Conservation (phyloP, 2,797 vertebrate genomes). For the Lindbergichthys nudifrons region DNA sequence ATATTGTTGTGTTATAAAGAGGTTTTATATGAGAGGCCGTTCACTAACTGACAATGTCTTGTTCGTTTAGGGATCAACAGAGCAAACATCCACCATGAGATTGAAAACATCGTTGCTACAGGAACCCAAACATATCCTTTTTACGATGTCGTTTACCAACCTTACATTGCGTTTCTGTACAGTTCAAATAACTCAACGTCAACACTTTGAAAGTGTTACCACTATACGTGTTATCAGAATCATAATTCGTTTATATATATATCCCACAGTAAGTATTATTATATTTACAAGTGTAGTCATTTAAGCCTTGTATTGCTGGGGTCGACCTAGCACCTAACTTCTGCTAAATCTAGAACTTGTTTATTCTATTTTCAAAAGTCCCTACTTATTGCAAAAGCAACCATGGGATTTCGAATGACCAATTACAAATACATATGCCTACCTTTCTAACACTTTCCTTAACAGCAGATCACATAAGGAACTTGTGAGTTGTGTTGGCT, state of each 20-base stretch:
- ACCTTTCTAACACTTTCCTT: conserved; percentile 57
- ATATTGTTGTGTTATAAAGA: neutral
- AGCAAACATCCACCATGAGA: conserved; percentile 85
- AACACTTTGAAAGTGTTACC: neutral
- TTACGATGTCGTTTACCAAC: neutral
- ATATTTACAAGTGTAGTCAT: neutral
- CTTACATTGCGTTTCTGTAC: neutral
- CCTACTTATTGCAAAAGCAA: neutral
- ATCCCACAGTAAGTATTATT: neutral
- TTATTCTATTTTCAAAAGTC: neutral
- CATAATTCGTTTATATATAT: no score
- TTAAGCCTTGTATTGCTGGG: neutral
- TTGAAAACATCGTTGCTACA: conserved; percentile 94
- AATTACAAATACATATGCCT: neutral
- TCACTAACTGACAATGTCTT: conserved; percentile 18
- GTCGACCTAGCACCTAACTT: neutral
- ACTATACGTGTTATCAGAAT: neutral
- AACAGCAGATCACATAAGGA: conserved; percentile 81
- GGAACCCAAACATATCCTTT: conserved; percentile 99
- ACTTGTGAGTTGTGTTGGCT: conserved; percentile 93
- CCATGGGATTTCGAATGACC: neutral
- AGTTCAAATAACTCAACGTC: neutral
- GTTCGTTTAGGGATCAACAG: conserved; percentile 44
- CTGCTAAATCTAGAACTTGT: neutral
- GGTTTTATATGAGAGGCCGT: neutral